phyloP scores from a whole-genome alignment of 2,797 vertebrate species.

The Pseudochirops cupreus region DNA sequence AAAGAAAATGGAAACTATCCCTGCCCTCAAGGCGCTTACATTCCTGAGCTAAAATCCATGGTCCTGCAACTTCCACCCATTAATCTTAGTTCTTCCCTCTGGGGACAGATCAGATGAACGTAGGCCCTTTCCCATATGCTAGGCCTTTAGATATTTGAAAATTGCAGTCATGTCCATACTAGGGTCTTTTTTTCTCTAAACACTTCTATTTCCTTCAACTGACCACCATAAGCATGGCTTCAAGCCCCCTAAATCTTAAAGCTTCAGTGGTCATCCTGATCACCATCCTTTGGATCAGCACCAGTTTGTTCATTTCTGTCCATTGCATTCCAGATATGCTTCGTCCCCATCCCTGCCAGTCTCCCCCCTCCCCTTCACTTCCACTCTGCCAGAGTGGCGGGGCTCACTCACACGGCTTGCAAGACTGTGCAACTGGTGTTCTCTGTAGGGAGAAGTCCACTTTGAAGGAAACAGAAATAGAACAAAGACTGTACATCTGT shows the following conservation, averaged over 20 bases:
- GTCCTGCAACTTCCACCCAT: neutral
- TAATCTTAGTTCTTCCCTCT: neutral
- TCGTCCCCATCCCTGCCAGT: neutral
- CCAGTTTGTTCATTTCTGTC: neutral
- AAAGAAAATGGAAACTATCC: neutral
- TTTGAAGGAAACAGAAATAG: slow-evolving; percentile 1
- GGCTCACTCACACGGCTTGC: neutral
- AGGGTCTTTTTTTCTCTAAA: neutral
- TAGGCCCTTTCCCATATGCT: neutral
- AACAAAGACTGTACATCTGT: neutral
- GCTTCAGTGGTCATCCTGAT: neutral
- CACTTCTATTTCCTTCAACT: neutral
- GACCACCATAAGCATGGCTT: neutral
- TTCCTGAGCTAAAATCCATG: neutral
- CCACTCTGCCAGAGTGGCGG: neutral
- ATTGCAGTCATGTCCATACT: neutral
- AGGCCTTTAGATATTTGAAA: neutral
- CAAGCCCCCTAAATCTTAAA: neutral
- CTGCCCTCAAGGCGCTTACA: neutral
- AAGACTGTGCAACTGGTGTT: neutral
- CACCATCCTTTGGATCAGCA: neutral
- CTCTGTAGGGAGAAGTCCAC: neutral
- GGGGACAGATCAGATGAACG: neutral
- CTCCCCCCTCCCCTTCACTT: neutral
- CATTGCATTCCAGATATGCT: neutral